Evolutionary conservation across 2,797 vertebrate species (phyloP).

Genomic region (Gephyroberyx darwinii): DNA sequence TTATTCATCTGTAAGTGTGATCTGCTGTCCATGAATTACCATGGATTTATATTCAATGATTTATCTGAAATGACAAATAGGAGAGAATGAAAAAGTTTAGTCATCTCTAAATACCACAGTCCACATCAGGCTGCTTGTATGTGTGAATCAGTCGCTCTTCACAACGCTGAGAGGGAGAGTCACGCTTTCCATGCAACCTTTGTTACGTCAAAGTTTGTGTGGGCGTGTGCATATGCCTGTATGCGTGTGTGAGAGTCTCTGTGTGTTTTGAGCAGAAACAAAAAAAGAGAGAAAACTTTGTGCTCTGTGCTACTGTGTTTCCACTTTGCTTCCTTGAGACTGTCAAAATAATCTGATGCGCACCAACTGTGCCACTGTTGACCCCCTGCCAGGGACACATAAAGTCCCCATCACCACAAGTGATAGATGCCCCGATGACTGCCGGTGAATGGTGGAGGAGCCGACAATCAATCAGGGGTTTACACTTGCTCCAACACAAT

Average conservation of each 20-base stretch:
- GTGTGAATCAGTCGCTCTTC: neutral
- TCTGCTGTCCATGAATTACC: slow-evolving; percentile 32
- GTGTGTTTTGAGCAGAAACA: too few relatives aligned
- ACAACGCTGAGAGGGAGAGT: neutral
- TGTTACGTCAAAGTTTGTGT: neutral
- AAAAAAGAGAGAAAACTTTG: neutral
- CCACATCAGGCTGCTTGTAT: neutral
- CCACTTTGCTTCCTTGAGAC: slow-evolving; percentile 36
- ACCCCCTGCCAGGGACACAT: slow-evolving; percentile 52
- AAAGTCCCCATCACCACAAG: slow-evolving; percentile 49
- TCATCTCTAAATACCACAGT: slow-evolving; percentile 22
- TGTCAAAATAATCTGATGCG: slow-evolving; percentile 55
- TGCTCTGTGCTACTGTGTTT: slow-evolving; percentile 12
- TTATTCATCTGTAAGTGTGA: slow-evolving; percentile 60
- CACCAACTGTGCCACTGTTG: slow-evolving; percentile 24
- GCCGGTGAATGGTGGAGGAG: slow-evolving; percentile 47
- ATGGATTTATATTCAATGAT: slow-evolving; percentile 57
- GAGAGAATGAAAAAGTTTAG: slow-evolving; percentile 39
- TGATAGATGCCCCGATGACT: slow-evolving; percentile 61
- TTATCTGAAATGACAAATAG: slow-evolving; percentile 39
- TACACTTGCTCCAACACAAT: slow-evolving; percentile 68
- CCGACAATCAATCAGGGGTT: slow-evolving; percentile 65
- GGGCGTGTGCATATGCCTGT: neutral
- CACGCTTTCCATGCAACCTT: neutral
- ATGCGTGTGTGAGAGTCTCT: neutral